Percentiles rank a stretch among this genome's conserved stretches.
Conservation (phyloP, 2,888 invertebrate genomes). For the Cantharis flavilabris region DNA sequence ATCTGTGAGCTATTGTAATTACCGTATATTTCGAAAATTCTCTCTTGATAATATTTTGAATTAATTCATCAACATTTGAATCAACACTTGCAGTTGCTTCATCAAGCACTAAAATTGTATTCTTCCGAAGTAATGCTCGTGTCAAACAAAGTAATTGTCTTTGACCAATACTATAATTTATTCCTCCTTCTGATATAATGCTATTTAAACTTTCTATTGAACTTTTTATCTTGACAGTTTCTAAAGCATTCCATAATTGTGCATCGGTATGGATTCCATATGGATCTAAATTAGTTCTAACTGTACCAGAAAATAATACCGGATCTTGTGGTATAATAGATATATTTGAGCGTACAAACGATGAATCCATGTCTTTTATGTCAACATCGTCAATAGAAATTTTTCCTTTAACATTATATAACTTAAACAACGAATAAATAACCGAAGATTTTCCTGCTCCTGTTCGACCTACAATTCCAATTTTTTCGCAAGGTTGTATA, state of each 20-base stretch:
- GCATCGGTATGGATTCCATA: constrained; percentile 79
- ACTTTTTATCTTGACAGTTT: constrained; percentile 55
- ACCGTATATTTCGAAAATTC: constrained; percentile 78
- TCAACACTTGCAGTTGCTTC: constrained; percentile 83
- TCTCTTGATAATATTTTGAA: constrained; percentile 71
- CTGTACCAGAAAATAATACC: constrained; percentile 82
- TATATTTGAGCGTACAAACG: constrained; percentile 75
- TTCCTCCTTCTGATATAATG: constrained; percentile 69
- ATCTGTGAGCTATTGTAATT: constrained; percentile 79
- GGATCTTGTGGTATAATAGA: constrained; percentile 89
- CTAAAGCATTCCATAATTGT: constrained; percentile 79
- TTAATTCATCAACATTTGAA: constrained; percentile 71
- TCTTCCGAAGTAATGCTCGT: constrained; percentile 60
- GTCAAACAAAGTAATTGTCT: constrained; percentile 71
- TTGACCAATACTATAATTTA: constrained; percentile 55
- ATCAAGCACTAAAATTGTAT: constrained; percentile 52
- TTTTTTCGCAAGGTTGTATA: constrained; percentile 71
- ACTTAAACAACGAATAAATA: constrained; percentile 78
- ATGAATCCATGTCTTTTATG: constrained; percentile 71
- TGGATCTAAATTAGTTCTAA: constrained; percentile 88
- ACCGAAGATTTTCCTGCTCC: constrained; percentile 83
- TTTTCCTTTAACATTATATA: constrained; percentile 77
- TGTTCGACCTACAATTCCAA: constrained; percentile 82
- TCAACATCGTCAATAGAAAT: constrained; percentile 82
- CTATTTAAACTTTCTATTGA: constrained; percentile 57